These are phyloP conservation scores for Amphiura filiformis DNA, from an alignment of 35 echinoderm and acorn worm species.

Conservation along the genomic window DNA sequence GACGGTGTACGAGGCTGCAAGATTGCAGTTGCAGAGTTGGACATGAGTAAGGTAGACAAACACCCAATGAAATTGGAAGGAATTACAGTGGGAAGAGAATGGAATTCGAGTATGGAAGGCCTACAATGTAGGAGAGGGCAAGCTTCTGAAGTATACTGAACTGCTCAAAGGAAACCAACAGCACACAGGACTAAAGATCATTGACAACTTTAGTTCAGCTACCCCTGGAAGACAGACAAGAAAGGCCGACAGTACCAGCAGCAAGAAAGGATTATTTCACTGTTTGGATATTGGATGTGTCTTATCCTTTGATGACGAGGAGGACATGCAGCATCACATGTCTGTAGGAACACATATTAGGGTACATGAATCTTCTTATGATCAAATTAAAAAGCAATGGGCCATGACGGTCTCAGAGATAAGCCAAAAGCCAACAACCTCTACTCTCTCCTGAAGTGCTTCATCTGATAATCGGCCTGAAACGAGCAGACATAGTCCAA, in stretches of 20 bases:
- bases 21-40: not conserved
- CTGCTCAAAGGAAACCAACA: no score
- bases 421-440: no score
- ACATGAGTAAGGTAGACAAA: not conserved
- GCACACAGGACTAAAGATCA: no score
- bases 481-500: no score
- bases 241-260: no score
- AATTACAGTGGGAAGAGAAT: not conserved
- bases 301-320: not conserved
- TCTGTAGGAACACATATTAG: not conserved
- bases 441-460: no score
- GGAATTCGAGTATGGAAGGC: slow-evolving; percentile 11
- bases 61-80: not conserved
- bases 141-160: not conserved
- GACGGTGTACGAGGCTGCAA: not conserved
- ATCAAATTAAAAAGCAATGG: not conserved
- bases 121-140: slow-evolving; percentile 7
- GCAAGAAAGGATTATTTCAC: no score
- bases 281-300: not conserved
- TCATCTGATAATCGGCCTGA: no score
- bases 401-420: not conserved
- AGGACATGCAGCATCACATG: not conserved
- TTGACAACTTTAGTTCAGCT: no score
- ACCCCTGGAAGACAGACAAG: no score
- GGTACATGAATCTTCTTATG: not conserved